A percentile compares a stretch with the other conserved stretches of the same genome.
Conservation (phyloP, 1,140 invertebrate species). For the Drosophila dunni region DNA sequence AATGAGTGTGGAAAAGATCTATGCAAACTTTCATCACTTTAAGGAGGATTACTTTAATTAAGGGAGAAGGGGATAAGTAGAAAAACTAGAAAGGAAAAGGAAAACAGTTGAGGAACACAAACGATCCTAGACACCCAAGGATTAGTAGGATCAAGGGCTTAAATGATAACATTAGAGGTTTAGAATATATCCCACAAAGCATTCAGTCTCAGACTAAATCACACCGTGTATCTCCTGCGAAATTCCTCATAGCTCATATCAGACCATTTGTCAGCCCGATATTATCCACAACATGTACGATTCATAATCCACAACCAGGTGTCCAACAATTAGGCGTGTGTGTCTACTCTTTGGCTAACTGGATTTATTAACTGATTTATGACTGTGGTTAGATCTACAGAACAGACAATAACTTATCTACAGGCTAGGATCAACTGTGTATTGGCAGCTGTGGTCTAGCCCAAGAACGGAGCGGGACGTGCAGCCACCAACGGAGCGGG, state of each 20-base stretch:
- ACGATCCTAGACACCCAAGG: no score
- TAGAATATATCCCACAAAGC: no score
- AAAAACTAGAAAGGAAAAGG: no score
- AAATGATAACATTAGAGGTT: no score
- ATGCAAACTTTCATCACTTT: no score
- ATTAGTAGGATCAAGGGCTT: no score
- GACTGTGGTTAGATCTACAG: slow-evolving; percentile 37
- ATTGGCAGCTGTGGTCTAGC: slow-evolving; percentile 32
- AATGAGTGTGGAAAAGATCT: no score
- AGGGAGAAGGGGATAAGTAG: no score
- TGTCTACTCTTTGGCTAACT: slow-evolving; percentile 56
- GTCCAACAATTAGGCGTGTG: slow-evolving; percentile 20
- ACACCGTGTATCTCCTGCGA: no score
- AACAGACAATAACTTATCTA: slow-evolving; percentile 74
- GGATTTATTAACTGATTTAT: slow-evolving; percentile 62
- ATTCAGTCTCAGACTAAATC: no score
- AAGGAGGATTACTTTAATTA: no score
- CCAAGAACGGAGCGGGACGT: slow-evolving; percentile 56
- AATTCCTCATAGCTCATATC: neutral
- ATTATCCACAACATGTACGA: slow-evolving; percentile 10
- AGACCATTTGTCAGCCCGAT: slow-evolving; percentile 31
- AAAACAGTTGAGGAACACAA: no score
- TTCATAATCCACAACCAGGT: slow-evolving; percentile 33
- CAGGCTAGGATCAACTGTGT: slow-evolving; percentile 46
- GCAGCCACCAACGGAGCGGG: slow-evolving; percentile 53